A percentile compares a stretch with the other conserved stretches of the same genome.
Conservation (phyloP, 2,797 vertebrate genomes). For the Enteromius viviparus region DNA sequence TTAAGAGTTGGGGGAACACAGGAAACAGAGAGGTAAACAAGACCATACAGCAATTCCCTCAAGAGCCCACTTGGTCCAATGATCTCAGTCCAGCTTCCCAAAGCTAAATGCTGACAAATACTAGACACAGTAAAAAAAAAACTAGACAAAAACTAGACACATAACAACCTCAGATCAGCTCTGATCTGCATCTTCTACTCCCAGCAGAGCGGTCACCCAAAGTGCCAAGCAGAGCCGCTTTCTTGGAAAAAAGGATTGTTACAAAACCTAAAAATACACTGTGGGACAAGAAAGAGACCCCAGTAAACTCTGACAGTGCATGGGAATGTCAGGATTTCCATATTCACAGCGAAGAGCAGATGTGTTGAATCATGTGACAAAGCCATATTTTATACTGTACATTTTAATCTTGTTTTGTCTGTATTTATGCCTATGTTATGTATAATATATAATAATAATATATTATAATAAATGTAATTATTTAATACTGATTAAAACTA, state of each 20-base stretch:
- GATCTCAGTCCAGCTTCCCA: constrained; percentile 15
- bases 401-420: neutral
- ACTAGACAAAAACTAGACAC: neutral
- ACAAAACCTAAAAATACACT: constrained; percentile 43
- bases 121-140: too few relatives aligned
- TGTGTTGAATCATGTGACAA: neutral
- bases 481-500: neutral
- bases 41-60: constrained; percentile 72
- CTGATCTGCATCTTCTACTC: constrained; percentile 2
- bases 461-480: neutral
- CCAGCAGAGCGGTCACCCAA: constrained; percentile 3
- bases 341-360: constrained; percentile 17
- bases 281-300: constrained; percentile 20
- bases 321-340: constrained; percentile 32
- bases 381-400: neutral
- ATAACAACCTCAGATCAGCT: constrained; percentile 16
- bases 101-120: constrained; percentile 55
- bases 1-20: constrained; percentile 70
- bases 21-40: constrained; percentile 81
- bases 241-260: constrained; percentile 21
- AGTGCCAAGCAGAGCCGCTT: neutral
- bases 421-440: too few relatives aligned
- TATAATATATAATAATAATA: too few relatives aligned
- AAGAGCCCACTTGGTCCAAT: neutral
- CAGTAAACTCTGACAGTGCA: neutral